phyloP scores from a whole-genome alignment of 2,113 vertebrate genomes.

The Noctilio leporinus region DNA sequence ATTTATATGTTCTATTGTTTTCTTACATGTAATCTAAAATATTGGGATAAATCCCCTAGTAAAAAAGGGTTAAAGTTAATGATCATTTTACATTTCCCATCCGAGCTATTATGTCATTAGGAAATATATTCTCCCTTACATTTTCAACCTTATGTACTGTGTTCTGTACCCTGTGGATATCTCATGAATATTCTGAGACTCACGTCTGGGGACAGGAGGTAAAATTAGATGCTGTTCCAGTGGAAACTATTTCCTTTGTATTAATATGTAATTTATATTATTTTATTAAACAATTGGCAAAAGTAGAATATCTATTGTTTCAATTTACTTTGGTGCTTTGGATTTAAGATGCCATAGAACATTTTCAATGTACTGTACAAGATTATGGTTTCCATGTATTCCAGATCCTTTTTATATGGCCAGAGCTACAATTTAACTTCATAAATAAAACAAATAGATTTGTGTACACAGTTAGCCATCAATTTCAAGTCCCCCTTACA shows the following conservation, averaged over 20 bases:
- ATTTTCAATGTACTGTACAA: background rate
- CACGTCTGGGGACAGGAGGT: background rate
- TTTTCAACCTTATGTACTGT: background rate
- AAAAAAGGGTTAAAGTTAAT: background rate
- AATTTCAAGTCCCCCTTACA: background rate
- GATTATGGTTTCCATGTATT: background rate
- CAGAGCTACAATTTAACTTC: background rate
- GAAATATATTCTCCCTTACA: background rate
- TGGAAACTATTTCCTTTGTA: background rate
- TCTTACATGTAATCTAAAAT: background rate
- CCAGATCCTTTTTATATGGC: background rate
- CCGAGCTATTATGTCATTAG: background rate
- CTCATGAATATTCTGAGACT: background rate
- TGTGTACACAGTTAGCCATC: background rate
- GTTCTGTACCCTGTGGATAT: background rate
- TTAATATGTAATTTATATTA: background rate
- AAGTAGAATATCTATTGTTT: background rate
- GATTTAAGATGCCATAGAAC: background rate
- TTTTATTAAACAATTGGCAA: background rate
- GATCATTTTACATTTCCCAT: constrained; percentile 5
- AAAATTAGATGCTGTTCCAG: background rate
- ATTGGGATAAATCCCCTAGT: background rate
- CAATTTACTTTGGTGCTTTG: background rate
- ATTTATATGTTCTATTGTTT: background rate
- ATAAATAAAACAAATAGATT: background rate